Evolutionary conservation across 2,113 vertebrate species (phyloP), one percentile per base, ranked within the genome.

Genomic region (Sinosuthora webbiana): DNA sequence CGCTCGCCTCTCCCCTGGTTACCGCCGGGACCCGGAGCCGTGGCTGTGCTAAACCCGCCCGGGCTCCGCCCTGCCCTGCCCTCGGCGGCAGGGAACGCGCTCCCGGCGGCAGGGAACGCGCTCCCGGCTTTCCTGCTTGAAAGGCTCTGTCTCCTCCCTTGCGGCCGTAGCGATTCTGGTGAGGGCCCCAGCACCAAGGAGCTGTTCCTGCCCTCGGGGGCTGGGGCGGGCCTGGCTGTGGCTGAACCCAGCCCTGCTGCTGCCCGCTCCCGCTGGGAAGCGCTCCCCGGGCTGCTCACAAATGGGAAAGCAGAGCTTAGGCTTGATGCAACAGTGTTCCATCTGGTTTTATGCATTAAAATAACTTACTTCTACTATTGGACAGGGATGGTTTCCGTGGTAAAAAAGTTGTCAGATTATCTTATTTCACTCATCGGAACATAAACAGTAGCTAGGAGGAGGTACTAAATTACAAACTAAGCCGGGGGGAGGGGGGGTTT

Each of bases 81-180:
- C 47, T 8, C 8, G 2, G 5, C 1, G 2, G 9, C 39, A 1
- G 49, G 83, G 15, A 7, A 0, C 1, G 4, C 5, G 0, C 45
- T 31, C 28, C 1, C 0, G 10, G 59, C 77, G 2, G 9, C 39
- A 1, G 49, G 83, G 15, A 7, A 0, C 1, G 4, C 5, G 0
- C 45, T 31, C 28, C 1, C 0, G 10, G 59, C 77, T 67, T 12
- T n/a, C 53, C 42, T 37, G 57, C 65, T 19, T 2, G 2, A 10
- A 3, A 0, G 27, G 75, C 55, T 67, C 52, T 7, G 19, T 16
- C 8, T 18, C 27, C 6, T 8, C 20, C 23, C 55, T 14, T 5
- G 0, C 6, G 65, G 42, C 33, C 6, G 27, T 0, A 2, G 53
- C 1, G 1, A 2, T 24, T 11, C 8, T 14, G 3, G 30, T 0